Conservation (phyloP, 2,113 vertebrate genomes). For the Piaya cayana region DNA sequence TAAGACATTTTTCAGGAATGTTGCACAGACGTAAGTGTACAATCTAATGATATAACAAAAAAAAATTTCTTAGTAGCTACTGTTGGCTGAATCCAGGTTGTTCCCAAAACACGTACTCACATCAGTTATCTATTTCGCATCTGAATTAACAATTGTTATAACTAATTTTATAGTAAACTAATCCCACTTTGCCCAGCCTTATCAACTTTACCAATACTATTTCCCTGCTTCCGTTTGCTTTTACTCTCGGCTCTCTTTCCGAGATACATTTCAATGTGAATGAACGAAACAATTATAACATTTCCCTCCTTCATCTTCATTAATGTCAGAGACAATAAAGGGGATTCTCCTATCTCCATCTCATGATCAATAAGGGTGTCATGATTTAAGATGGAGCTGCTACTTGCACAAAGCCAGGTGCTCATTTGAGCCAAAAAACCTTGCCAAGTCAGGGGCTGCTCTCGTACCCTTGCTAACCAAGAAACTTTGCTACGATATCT, state of each 20-base stretch:
- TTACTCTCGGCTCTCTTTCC: not conserved
- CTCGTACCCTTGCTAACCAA: not conserved
- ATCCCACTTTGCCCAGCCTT: not conserved
- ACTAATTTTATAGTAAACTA: not conserved
- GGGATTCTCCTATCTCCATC: not conserved
- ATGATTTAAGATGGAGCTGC: not conserved
- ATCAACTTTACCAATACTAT: not conserved
- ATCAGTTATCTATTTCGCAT: not conserved
- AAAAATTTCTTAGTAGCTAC: not conserved
- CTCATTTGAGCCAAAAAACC: not conserved
- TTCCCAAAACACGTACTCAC: not conserved
- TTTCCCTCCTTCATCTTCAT: conserved; percentile 21
- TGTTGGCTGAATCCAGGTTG: not conserved
- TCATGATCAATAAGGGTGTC: conserved; percentile 4
- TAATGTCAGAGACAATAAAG: not conserved
- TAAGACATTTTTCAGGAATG: not conserved
- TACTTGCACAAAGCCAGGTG: not conserved
- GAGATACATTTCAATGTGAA: not conserved
- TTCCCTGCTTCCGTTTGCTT: not conserved
- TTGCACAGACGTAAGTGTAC: not conserved
- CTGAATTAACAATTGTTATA: not conserved
- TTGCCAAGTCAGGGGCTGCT: not conserved
- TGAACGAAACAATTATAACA: not conserved
- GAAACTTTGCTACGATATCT: not conserved
- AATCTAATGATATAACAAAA: not conserved